phyloP scores from a whole-genome alignment of 2,797 vertebrate genomes.

The Hydrolagus colliei region DNA sequence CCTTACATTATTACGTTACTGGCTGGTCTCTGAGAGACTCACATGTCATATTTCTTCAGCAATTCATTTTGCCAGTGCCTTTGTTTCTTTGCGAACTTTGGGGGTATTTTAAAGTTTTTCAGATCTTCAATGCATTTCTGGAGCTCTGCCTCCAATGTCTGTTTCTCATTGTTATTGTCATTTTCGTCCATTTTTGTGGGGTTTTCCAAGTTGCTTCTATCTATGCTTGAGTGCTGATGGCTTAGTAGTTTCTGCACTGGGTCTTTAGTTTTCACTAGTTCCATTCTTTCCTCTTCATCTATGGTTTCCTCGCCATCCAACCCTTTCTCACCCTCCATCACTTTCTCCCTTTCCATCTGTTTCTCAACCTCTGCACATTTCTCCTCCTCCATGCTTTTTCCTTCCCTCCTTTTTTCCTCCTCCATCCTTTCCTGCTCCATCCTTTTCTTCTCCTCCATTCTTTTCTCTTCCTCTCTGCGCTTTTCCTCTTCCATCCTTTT shows the following conservation, averaged over 20 bases:
- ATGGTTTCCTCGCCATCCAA: background rate
- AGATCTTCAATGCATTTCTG: slow-evolving; percentile 82
- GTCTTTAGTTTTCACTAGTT: background rate
- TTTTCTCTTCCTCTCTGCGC: background rate
- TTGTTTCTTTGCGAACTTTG: slow-evolving; percentile 73
- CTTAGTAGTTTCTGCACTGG: background rate
- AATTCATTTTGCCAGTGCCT: slow-evolving; percentile 82
- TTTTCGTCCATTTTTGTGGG: background rate
- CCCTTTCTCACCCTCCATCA: background rate
- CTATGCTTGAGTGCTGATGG: background rate
- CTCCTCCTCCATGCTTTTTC: background rate
- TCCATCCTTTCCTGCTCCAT: too few relatives aligned
- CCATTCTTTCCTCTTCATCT: background rate
- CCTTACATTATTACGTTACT: background rate
- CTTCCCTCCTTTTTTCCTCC: too few relatives aligned
- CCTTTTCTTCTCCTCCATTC: too few relatives aligned
- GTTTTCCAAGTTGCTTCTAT: slow-evolving; percentile 1
- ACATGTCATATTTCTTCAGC: slow-evolving; percentile 74
- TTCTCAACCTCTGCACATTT: background rate
- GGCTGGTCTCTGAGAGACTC: slow-evolving; percentile 2
- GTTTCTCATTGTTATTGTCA: slow-evolving; percentile 56
- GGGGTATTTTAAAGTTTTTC: slow-evolving; percentile 71
- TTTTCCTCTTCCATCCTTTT: background rate
- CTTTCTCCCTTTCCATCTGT: background rate
- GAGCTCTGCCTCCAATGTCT: slow-evolving; percentile 68